Conservation (phyloP, 2,888 invertebrate species). For the Seira sanloemensis region DNA sequence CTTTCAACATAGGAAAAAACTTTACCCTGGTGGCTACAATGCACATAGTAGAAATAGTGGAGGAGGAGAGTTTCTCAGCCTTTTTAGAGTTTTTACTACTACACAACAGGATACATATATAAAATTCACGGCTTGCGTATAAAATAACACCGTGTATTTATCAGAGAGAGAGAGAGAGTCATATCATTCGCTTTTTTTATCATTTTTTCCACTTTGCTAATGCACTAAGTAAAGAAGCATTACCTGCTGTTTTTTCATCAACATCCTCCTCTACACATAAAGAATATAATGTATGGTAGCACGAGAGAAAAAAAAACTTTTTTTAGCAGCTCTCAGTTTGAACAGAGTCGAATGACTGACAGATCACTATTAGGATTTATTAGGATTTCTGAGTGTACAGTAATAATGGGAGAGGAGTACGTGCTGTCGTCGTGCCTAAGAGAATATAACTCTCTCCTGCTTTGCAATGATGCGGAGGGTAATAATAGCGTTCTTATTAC, state of each 20-base stretch:
- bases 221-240: constrained; percentile 18
- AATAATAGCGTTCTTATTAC: neutral
- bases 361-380: neutral
- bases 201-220: constrained; percentile 34
- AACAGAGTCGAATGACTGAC: constrained; percentile 5
- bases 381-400: no score
- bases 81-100: constrained; percentile 6
- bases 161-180: constrained; percentile 8
- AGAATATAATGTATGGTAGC: neutral
- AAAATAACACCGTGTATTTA: constrained; percentile 14
- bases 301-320: neutral
- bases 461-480: neutral
- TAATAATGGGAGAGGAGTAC: constrained; percentile 14
- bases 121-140: constrained; percentile 27
- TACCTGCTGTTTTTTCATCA: constrained; percentile 18
- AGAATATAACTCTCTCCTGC: constrained; percentile 42
- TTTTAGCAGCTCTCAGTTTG: constrained; percentile 5
- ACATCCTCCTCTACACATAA: neutral
- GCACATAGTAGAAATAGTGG: neutral
- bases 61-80: constrained; percentile 11
- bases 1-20: constrained; percentile 1
- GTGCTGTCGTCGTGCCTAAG: constrained; percentile 18
- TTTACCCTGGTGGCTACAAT: constrained; percentile 10
- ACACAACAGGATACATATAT: constrained; percentile 38
- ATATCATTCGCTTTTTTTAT: constrained; percentile 41